Evolutionary conservation across 2,888 invertebrate species (phyloP).

Genomic region (Adela reaumurella): DNA sequence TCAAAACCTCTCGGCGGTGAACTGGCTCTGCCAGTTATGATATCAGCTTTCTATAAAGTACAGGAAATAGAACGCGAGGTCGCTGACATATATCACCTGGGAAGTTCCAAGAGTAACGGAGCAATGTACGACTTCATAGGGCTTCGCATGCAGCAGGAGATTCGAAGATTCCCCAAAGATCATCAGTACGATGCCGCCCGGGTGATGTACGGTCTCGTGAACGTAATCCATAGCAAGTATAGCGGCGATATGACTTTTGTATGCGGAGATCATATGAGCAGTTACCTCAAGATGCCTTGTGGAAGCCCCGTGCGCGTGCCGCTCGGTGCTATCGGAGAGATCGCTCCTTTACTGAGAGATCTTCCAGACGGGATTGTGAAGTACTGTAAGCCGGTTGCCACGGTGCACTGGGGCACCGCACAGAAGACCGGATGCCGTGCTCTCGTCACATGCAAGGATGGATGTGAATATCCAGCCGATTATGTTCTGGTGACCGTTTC

Average conservation of each 20-base stretch:
- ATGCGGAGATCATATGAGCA: conserved; percentile 59
- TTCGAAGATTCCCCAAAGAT: conserved; percentile 63
- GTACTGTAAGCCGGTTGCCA: conserved; percentile 67
- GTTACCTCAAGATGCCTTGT: conserved; percentile 49
- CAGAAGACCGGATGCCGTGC: conserved; percentile 45
- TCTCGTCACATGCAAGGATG: conserved; percentile 63
- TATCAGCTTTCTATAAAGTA: conserved; percentile 62
- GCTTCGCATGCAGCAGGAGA: conserved; percentile 63
- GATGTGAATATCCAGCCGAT: conserved; percentile 68
- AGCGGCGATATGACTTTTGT: conserved; percentile 61
- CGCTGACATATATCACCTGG: conserved; percentile 56
- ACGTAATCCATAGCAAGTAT: conserved; percentile 58
- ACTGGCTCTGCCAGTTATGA: conserved; percentile 56
- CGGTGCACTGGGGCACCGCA: conserved; percentile 64
- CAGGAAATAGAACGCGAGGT: conserved; percentile 65
- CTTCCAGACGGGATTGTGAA: conserved; percentile 59
- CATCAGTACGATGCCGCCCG: conserved; percentile 65
- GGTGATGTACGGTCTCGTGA: conserved; percentile 63
- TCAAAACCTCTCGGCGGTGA: conserved; percentile 62
- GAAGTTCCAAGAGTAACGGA: conserved; percentile 59
- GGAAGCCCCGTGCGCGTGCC: conserved; percentile 59
- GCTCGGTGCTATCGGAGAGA: conserved; percentile 60
- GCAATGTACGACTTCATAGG: conserved; percentile 63
- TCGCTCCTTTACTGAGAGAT: conserved; percentile 63
- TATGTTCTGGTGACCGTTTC: conserved; percentile 78